Conservation (phyloP, 2,797 vertebrate genomes). For the Tapirus indicus region DNA sequence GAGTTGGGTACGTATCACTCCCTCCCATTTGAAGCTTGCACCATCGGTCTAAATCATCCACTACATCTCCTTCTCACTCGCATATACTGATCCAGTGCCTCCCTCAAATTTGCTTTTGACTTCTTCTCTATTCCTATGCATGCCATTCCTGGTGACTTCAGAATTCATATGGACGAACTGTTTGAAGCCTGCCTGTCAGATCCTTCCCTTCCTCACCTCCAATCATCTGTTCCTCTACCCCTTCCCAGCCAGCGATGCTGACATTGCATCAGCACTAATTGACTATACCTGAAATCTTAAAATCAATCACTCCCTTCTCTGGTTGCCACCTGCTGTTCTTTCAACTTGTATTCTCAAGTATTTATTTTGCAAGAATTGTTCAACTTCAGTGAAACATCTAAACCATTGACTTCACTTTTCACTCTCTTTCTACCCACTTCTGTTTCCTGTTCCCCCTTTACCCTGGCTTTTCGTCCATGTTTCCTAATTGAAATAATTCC, state of each 20-base stretch:
- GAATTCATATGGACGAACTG: background rate
- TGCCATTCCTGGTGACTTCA: background rate
- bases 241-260: background rate
- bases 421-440: background rate
- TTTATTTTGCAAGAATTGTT: background rate
- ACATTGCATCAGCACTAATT: background rate
- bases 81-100: background rate
- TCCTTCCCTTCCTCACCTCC: background rate
- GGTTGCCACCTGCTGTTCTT: background rate
- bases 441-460: background rate
- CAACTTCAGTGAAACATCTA: background rate
- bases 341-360: background rate
- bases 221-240: background rate
- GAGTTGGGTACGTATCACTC: background rate
- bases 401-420: background rate
- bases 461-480: background rate
- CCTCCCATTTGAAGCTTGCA: background rate
- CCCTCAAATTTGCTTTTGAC: background rate
- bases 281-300: background rate
- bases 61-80: background rate
- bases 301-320: background rate
- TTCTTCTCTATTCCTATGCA: background rate
- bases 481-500: conserved; percentile 25
- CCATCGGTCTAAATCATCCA: background rate
- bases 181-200: background rate